phyloP scores from a whole-genome alignment of 2,113 vertebrate genomes.

The Anolis carolinensis region DNA sequence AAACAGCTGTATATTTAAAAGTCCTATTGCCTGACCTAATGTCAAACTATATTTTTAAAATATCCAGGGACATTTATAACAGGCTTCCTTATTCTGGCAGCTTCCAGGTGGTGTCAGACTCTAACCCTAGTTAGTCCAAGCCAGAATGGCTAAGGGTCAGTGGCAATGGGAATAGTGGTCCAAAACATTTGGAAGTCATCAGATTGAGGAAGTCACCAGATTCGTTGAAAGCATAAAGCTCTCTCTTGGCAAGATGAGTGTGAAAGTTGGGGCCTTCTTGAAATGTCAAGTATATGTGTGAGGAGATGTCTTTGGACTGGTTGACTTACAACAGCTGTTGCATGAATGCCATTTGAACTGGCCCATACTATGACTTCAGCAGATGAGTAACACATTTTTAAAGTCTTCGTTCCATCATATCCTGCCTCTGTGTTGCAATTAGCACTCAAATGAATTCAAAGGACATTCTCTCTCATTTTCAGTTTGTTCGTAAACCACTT shows the following conservation, averaged over 20 bases:
- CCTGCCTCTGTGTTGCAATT: neutral
- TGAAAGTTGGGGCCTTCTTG: neutral
- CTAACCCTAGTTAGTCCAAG: too few relatives aligned
- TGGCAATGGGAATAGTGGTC: neutral
- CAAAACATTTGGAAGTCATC: neutral
- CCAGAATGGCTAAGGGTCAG: too few relatives aligned
- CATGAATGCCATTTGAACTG: neutral
- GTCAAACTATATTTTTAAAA: too few relatives aligned
- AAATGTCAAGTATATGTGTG: neutral
- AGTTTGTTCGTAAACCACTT: neutral
- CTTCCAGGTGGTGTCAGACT: too few relatives aligned
- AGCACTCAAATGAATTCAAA: neutral
- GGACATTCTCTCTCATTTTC: neutral
- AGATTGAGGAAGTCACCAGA: neutral
- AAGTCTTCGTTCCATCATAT: neutral
- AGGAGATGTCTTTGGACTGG: neutral
- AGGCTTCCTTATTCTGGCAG: too few relatives aligned
- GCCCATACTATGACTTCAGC: neutral
- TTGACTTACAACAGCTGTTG: neutral
- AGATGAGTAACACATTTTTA: neutral
- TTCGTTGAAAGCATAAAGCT: neutral
- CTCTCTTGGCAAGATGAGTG: neutral
- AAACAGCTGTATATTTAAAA: neutral
- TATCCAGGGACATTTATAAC: neutral
- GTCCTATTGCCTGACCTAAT: neutral